Conservation (phyloP, 1,140 invertebrate species). For the Drosophila suzukii region DNA sequence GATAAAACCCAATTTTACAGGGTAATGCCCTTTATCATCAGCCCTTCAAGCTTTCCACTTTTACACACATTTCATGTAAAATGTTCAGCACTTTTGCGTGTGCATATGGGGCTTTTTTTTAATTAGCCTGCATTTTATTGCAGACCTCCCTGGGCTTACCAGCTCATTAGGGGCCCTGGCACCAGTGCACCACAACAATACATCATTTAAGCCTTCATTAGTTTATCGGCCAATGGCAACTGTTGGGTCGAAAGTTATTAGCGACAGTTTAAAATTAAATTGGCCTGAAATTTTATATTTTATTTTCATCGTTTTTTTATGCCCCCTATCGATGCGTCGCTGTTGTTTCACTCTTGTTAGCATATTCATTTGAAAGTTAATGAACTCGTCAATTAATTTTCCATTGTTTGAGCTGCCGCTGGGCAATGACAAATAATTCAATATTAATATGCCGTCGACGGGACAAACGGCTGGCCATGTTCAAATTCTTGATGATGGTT, state of each 20-base stretch:
- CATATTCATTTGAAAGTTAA: slow-evolving; percentile 77
- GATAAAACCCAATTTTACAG: not conserved
- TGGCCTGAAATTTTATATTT: slow-evolving; percentile 36
- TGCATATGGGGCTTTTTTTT: slow-evolving; percentile 41
- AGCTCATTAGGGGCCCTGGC: slow-evolving; percentile 24
- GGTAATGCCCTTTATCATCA: not conserved
- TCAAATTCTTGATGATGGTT: not conserved
- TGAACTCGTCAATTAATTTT: slow-evolving; percentile 79
- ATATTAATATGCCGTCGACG: slow-evolving; percentile 46
- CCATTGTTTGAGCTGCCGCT: slow-evolving; percentile 66
- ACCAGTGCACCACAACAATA: slow-evolving; percentile 62
- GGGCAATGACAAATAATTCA: slow-evolving; percentile 62
- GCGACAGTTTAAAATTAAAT: slow-evolving; percentile 81
- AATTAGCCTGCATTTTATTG: slow-evolving; percentile 81
- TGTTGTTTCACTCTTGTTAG: slow-evolving; percentile 45
- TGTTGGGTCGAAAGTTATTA: slow-evolving; percentile 74
- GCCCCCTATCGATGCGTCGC: not conserved
- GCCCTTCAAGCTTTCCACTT: not conserved
- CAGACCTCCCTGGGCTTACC: slow-evolving; percentile 3
- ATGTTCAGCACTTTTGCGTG: slow-evolving; percentile 31
- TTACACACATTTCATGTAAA: slow-evolving; percentile 67
- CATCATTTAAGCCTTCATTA: slow-evolving; percentile 80
- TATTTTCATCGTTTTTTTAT: slow-evolving; percentile 28
- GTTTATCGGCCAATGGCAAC: slow-evolving; percentile 63
- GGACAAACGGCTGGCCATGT: not conserved